phyloP scores from a whole-genome alignment of 64 coral and sea anemone species.

The Montipora efflorescens region DNA sequence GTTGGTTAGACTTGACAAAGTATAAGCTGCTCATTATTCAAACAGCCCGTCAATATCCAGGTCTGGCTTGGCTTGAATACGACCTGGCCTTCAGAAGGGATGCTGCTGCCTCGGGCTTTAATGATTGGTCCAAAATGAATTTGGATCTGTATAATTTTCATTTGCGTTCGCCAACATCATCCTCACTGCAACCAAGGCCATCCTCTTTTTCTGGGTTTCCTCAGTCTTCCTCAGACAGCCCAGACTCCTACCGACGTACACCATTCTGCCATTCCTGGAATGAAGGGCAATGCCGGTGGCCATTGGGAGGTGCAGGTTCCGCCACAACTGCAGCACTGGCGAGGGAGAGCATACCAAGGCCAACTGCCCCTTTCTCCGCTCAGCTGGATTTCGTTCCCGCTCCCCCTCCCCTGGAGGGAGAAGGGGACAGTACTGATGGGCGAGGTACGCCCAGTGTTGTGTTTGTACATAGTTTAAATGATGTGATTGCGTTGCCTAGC shows the following conservation, averaged over 20 bases:
- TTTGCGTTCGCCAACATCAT: neutral
- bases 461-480: conserved; percentile 1
- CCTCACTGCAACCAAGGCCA: neutral
- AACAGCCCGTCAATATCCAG: neutral
- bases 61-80: neutral
- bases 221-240: neutral
- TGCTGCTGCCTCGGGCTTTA: neutral
- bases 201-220: neutral
- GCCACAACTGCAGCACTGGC: neutral
- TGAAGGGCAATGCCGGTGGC: neutral
- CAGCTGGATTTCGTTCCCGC: neutral
- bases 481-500: neutral
- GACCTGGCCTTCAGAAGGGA: neutral
- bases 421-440: neutral
- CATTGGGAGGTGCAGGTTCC: neutral
- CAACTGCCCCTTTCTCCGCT: neutral
- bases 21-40: conserved; percentile 4
- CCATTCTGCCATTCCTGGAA: neutral
- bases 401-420: neutral
- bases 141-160: conserved; percentile 15
- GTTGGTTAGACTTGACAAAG: neutral
- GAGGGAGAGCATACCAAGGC: neutral
- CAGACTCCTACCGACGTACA: too few relatives aligned
- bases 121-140: neutral
- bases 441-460: neutral